phyloP scores from a whole-genome alignment of 2,797 vertebrate genomes.

The Carcharodon carcharias region DNA sequence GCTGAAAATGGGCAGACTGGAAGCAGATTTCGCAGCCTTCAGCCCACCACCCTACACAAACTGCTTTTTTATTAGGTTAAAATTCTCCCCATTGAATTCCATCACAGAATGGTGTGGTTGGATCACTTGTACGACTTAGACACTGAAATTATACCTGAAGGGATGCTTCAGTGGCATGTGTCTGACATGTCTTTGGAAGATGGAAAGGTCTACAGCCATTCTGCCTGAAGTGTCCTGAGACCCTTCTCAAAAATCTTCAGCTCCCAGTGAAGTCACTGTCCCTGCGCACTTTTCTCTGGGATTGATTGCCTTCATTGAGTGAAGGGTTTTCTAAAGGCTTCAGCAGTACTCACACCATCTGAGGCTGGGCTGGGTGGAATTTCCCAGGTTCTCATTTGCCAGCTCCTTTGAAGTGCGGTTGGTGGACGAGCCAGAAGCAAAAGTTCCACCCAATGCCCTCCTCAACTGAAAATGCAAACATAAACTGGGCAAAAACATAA shows the following conservation, averaged over 20 bases:
- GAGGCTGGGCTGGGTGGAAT: not conserved
- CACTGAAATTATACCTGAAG: not conserved
- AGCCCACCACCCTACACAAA: not conserved
- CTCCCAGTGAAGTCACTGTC: not conserved
- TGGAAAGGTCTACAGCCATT: not conserved
- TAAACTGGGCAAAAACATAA: not conserved
- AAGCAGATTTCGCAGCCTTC: too few species aligned
- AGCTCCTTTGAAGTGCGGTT: not conserved
- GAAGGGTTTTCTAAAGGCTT: too few species aligned
- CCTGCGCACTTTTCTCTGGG: not conserved
- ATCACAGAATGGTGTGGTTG: not conserved
- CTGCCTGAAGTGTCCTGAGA: not conserved
- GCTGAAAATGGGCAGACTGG: too few species aligned
- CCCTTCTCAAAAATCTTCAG: not conserved
- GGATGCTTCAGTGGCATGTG: not conserved
- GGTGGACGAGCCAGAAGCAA: not conserved
- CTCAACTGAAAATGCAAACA: not conserved
- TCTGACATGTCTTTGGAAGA: not conserved
- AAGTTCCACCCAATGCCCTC: not conserved
- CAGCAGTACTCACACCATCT: not conserved
- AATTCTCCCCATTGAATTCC: not conserved
- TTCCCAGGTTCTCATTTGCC: not conserved
- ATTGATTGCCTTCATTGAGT: not conserved
- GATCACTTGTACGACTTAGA: not conserved
- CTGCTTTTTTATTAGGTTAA: too few species aligned